Evolutionary conservation across 2,888 invertebrate species (phyloP).

Genomic region (Deroplatys truncata): DNA sequence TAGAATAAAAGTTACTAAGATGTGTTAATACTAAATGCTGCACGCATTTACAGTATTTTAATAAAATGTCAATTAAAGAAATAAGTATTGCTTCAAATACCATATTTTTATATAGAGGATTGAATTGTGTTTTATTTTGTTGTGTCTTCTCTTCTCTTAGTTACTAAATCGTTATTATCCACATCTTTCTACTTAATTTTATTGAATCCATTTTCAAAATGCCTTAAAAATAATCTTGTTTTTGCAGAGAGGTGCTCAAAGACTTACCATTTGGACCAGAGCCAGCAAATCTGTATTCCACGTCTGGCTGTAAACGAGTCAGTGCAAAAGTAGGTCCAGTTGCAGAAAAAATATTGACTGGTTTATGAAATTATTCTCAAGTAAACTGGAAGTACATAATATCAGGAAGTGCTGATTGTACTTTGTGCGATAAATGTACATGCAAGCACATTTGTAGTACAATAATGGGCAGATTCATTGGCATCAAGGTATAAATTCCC

Average conservation of each 20-base stretch:
- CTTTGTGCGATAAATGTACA: not conserved
- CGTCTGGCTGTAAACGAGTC: conserved; percentile 86
- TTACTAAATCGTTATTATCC: too few species aligned
- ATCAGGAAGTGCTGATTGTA: not conserved
- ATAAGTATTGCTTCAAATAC: too few species aligned
- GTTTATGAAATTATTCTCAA: not conserved
- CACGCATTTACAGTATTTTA: too few species aligned
- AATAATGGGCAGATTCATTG: not conserved
- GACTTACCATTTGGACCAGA: conserved; percentile 69
- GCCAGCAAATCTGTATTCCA: conserved; percentile 72
- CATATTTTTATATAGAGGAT: too few species aligned
- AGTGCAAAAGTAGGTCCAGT: conserved; percentile 64
- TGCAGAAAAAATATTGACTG: not conserved
- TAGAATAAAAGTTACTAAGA: too few species aligned
- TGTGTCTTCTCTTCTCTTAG: too few species aligned
- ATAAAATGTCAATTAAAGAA: too few species aligned
- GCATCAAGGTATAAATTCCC: too few species aligned
- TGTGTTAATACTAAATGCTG: too few species aligned
- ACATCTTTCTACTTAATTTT: too few species aligned
- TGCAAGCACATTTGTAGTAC: not conserved
- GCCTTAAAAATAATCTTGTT: not conserved
- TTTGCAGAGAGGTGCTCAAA: conserved; percentile 59
- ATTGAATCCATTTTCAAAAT: too few species aligned
- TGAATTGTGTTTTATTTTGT: too few species aligned
- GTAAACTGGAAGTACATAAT: not conserved